These are phyloP conservation scores for Hermetia illucens DNA, from an alignment of 1,140 invertebrate genomes.

Conservation along the genomic window DNA sequence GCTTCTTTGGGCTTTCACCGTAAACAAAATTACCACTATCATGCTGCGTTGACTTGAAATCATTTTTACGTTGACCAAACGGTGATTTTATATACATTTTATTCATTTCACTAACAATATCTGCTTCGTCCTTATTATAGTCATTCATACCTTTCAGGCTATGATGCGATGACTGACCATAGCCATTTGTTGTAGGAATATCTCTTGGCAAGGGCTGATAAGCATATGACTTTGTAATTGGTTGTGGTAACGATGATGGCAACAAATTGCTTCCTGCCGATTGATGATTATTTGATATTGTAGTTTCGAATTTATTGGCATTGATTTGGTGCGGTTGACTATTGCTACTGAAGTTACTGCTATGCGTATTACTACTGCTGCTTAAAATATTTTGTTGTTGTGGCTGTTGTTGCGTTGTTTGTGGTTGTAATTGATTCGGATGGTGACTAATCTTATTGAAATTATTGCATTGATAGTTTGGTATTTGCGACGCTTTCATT, in stretches of 20 bases:
- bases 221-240: slow-evolving; percentile 3
- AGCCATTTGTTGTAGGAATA: not conserved
- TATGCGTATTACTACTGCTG: slow-evolving; percentile 9
- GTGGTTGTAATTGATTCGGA: no score
- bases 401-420: slow-evolving; percentile 7
- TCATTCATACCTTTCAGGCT: slow-evolving; percentile 1
- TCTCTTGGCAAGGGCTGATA: not conserved
- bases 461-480: slow-evolving; percentile 16
- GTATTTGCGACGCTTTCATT: slow-evolving; percentile 25
- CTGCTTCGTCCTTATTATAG: slow-evolving; percentile 2
- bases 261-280: no score
- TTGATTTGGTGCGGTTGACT: slow-evolving; percentile 6
- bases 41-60: slow-evolving; percentile 6
- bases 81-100: slow-evolving; percentile 27
- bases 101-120: slow-evolving; percentile 10
- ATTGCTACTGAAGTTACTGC: slow-evolving; percentile 7
- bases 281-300: no score
- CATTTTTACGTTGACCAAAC: slow-evolving; percentile 23
- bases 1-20: slow-evolving; percentile 27
- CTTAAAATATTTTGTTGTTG: slow-evolving; percentile 5
- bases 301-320: no score
- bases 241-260: slow-evolving; percentile 28
- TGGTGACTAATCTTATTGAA: not conserved
- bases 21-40: slow-evolving; percentile 8
- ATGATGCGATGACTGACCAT: no score